Evolutionary conservation across 1,140 invertebrate genomes (phyloP), one percentile per base, ranked within the genome.

Genomic region (Sycobia sp.): DNA sequence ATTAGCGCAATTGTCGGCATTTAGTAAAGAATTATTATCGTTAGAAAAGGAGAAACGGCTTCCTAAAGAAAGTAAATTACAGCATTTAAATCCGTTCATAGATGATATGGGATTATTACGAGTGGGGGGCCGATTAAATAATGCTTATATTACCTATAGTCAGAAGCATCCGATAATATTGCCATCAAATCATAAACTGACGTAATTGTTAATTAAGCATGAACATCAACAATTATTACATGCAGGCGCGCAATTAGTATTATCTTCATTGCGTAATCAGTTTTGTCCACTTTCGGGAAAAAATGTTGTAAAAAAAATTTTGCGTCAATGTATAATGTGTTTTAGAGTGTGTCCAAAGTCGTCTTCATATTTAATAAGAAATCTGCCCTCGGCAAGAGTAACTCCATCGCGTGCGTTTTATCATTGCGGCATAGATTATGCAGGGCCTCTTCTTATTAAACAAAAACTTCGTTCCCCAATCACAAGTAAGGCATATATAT

Each of bases 341-440:
- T 16, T 49, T 29, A 5, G n/a, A n/a, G n/a, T n/a, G n/a, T n/a
- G n/a, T n/a, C n/a, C n/a, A n/a, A n/a, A n/a, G n/a, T n/a, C n/a
- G 25, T 8, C 36, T 14, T 9, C 69, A 27, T 46, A 58, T 34
- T 16, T 62, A 16, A 77, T 75, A 71, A 71, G 39, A 13, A 41
- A 74, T 29, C 63, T 77, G 22, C 73, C 73, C 1, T n/a, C 34
- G 34, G 23, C 56, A 14, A 34, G 67, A 25, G 16, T 54, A 2
- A 60, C 13, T 25, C 65, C 23, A 44, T 70, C 29, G 44, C 25
- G 32, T 65, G 5, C 72, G 29, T 81, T 79, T 65, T 41, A 34
- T 10, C 65, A 66, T 53, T 34, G n/a, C 32, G 71, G 74, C 5
- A 54, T 76, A 10, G 73, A 75, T 54, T 72, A 65, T 43, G 67